phyloP scores from a whole-genome alignment of 2,113 vertebrate species.

The Castor canadensis region DNA sequence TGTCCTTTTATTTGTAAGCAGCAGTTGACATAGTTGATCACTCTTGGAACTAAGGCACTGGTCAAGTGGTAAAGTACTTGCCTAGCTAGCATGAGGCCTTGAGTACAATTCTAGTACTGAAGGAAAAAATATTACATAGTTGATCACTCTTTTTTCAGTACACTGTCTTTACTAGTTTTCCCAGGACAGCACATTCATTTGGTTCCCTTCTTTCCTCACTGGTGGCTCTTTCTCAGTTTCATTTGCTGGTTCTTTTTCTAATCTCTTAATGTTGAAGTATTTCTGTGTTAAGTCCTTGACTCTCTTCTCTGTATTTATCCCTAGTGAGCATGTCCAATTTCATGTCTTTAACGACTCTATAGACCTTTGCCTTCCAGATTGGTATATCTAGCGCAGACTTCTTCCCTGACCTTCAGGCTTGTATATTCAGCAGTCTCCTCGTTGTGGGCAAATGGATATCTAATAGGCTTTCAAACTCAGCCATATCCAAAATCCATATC shows the following conservation, averaged over 20 bases:
- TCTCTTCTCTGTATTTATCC: background rate
- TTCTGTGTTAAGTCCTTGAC: background rate
- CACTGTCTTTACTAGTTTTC: background rate
- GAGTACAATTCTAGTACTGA: too few relatives aligned
- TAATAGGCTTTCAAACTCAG: slow-evolving; percentile 9
- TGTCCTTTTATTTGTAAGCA: background rate
- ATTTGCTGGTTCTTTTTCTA: background rate
- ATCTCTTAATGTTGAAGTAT: background rate
- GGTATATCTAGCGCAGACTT: background rate
- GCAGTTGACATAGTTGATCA: background rate
- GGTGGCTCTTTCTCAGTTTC: background rate
- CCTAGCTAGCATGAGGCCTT: too few relatives aligned
- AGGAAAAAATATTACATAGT: too few relatives aligned
- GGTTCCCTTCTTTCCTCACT: background rate
- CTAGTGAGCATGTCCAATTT: background rate
- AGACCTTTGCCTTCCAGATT: background rate
- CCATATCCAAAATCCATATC: slow-evolving; percentile 23
- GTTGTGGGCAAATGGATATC: background rate
- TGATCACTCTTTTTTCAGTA: background rate
- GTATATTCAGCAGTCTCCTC: background rate
- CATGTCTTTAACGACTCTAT: background rate
- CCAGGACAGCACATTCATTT: background rate
- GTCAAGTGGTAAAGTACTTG: too few relatives aligned
- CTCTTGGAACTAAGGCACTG: too few relatives aligned
- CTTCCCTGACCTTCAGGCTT: background rate